These are phyloP conservation scores for Malacoctenus gilli DNA, from an alignment of 2,797 vertebrate species.

Conservation along the genomic window DNA sequence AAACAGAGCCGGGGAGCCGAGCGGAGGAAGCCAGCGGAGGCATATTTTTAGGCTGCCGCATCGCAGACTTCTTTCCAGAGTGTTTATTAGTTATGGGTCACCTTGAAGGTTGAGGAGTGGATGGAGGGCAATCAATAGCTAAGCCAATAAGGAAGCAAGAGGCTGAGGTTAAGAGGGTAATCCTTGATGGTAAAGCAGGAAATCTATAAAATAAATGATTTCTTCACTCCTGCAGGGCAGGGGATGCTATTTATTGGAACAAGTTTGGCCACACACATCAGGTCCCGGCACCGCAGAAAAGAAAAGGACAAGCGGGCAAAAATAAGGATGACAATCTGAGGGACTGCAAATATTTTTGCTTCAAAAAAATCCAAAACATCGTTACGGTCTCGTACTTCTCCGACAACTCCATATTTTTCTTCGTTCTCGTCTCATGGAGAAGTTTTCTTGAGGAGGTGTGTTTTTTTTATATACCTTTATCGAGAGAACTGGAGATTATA, in stretches of 20 bases:
- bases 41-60: constrained; percentile 24
- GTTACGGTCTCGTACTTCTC: too few relatives aligned
- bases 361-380: too few relatives aligned
- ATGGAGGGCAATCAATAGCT: constrained; percentile 76
- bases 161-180: constrained; percentile 78
- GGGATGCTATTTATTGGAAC: constrained; percentile 56
- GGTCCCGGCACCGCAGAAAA: constrained; percentile 36
- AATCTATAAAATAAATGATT: constrained; percentile 84
- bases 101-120: constrained; percentile 70
- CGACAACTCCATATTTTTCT: too few relatives aligned
- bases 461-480: too few relatives aligned
- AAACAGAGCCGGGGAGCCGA: not conserved
- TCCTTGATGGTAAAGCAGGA: constrained; percentile 80
- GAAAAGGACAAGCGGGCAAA: constrained; percentile 38
- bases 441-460: too few relatives aligned
- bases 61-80: constrained; percentile 41
- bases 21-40: constrained; percentile 17
- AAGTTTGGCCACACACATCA: constrained; percentile 44
- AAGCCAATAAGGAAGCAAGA: constrained; percentile 77
- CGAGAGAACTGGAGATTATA: too few relatives aligned
- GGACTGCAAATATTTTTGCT: too few relatives aligned
- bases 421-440: too few relatives aligned
- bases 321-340: too few relatives aligned
- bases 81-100: constrained; percentile 80
- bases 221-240: constrained; percentile 45